Conservation (phyloP, 2,797 vertebrate species). For the Petrocephalus sullivani region DNA sequence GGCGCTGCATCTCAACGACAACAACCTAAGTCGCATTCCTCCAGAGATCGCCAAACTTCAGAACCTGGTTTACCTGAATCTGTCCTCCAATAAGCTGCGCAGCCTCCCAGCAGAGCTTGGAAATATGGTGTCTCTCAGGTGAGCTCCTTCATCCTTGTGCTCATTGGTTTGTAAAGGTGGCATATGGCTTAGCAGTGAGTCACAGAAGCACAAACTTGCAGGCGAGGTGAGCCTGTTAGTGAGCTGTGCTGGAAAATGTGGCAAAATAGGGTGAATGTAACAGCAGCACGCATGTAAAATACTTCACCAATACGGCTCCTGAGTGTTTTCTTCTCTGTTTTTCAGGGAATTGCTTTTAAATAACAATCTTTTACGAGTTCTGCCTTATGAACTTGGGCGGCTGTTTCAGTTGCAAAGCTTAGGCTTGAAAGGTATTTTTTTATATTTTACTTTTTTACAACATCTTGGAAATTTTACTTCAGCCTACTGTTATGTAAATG, state of each 20-base stretch:
- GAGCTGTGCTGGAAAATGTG: neutral
- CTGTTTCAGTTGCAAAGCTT: constrained; percentile 97
- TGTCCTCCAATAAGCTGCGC: constrained; percentile 98
- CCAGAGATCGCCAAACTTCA: constrained; percentile 98
- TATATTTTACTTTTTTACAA: neutral
- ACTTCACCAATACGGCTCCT: neutral
- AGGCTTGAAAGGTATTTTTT: constrained; percentile 85
- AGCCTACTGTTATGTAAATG: neutral
- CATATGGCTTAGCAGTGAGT: neutral
- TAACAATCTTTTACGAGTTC: constrained; percentile 99
- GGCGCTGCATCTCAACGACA: constrained; percentile 96
- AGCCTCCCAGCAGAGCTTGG: constrained; percentile 98
- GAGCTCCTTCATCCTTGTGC: neutral
- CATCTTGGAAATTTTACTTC: neutral
- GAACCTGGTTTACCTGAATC: constrained; percentile 94
- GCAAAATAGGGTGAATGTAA: neutral
- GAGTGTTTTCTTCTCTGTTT: constrained; percentile 32
- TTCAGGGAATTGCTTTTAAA: constrained; percentile 99
- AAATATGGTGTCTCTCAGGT: constrained; percentile 99
- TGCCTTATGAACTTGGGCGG: constrained; percentile 98
- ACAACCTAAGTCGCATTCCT: constrained; percentile 93
- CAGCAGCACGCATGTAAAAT: neutral
- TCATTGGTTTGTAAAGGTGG: neutral
- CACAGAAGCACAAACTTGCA: neutral
- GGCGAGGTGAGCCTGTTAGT: neutral